Base-by-base conservation (phyloP, 2,888 invertebrate genomes). In the Conops quadrifasciatus region DNA sequence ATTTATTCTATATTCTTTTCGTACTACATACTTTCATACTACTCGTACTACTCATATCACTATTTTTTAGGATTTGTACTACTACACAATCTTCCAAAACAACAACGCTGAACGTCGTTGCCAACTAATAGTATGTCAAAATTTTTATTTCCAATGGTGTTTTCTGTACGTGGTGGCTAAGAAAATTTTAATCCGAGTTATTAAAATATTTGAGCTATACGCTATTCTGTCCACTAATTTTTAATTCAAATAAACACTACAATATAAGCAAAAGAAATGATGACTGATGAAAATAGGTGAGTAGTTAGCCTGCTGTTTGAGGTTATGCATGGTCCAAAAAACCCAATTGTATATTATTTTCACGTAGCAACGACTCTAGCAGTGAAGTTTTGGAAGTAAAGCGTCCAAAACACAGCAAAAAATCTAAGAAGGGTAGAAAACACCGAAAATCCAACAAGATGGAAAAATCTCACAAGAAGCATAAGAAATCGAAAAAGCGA, bases 361-460 rank as follows among this genome's bases (percentile, higher is more conserved):
- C 71, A 71, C 36, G 63, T 65, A 84, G 84, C 73, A 80, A 76
- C 72, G 82, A 81, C 70, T 83, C 84, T 56, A 82, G 79, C 63
- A 81, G 82, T 68, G 78, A 77, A n/a, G 74, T 75, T 13, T 43
- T 67, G 1, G 81, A 78, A 19, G 81, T 80, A 16, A 83, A 80
- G 58, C 80, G 76, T 36, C 72, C 77, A 45, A 84, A 82, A 71
- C 73, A 72, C 69, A 16, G 15, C 11, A 68, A 62, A 64, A 53
- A 74, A 36, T 75, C 78, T 16, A 89, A 89, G 78, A 89, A 88
- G 75, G 83, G 81, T 51, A 89, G 89, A 77, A 90, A 89, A 76
- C 88, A 91, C 78, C 92, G 91, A 82, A 93, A 93, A 84, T 90
- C 90, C 77, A 92, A 91, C 78, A 90, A 89, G 75, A 78, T 82